phyloP scores from a whole-genome alignment of 2,797 vertebrate species.

The Iguana delicatissima region DNA sequence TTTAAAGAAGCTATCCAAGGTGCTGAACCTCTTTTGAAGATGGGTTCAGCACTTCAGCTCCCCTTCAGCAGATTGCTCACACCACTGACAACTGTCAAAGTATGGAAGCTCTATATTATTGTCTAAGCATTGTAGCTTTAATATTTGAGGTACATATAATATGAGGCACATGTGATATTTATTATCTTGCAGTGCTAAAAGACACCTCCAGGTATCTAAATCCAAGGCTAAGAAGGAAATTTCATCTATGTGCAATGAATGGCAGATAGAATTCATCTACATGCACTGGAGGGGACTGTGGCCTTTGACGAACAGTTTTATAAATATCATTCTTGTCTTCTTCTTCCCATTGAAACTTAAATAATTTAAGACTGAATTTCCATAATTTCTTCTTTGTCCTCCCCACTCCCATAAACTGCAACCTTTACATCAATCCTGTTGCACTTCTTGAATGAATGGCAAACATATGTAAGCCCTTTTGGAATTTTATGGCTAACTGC shows the following conservation, averaged over 20 bases:
- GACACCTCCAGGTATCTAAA: neutral
- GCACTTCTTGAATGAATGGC: slow-evolving; percentile 57
- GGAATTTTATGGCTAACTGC: slow-evolving; percentile 53
- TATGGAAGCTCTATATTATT: neutral
- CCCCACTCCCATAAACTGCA: slow-evolving; percentile 14
- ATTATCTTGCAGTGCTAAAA: neutral
- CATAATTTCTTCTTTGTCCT: slow-evolving; percentile 59
- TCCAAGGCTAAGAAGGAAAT: neutral
- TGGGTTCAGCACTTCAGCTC: too few species aligned
- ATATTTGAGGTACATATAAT: neutral
- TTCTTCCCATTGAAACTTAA: slow-evolving; percentile 37
- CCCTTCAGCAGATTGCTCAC: too few species aligned
- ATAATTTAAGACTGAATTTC: slow-evolving; percentile 56
- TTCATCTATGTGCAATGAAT: neutral
- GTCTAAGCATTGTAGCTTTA: too few species aligned
- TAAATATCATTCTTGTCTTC: slow-evolving; percentile 23
- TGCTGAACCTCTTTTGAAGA: too few species aligned
- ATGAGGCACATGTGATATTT: neutral
- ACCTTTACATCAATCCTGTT: slow-evolving; percentile 4
- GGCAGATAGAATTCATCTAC: neutral
- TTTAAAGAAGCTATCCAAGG: too few species aligned
- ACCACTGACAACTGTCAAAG: too few species aligned
- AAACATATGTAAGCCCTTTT: slow-evolving; percentile 27
- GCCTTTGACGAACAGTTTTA: slow-evolving; percentile 10
- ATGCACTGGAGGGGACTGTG: neutral